These are phyloP conservation scores for Erythrocercus mccallii DNA, from an alignment of 2,113 vertebrate genomes.

Conservation along the genomic window DNA sequence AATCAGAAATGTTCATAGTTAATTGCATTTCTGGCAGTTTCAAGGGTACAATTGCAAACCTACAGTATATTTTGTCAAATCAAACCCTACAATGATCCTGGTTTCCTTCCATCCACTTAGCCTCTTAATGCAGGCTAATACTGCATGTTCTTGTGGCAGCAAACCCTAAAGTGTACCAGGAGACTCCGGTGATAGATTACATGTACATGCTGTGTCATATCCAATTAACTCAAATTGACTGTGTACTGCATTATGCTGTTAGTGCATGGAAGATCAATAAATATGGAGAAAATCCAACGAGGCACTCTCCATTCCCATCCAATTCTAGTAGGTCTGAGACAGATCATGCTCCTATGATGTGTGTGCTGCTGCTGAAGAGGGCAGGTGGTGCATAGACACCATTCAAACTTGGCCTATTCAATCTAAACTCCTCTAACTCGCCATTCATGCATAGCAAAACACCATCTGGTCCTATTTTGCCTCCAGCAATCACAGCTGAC, in stretches of 20 bases:
- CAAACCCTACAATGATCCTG: conserved; percentile 8
- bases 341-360: conserved; percentile 90
- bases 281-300: conserved; percentile 85
- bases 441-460: conserved; percentile 99
- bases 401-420: conserved; percentile 99
- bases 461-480: conserved; percentile 99
- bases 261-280: conserved; percentile 95
- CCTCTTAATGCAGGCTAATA: conserved; percentile 57
- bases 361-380: conserved; percentile 85
- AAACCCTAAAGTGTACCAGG: conserved; percentile 83
- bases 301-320: conserved; percentile 75
- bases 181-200: conserved; percentile 89
- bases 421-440: conserved; percentile 93
- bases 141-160: conserved; percentile 81
- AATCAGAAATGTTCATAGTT: neutral
- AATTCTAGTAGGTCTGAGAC: conserved; percentile 80
- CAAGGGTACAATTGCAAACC: neutral
- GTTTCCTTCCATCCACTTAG: conserved; percentile 53
- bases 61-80: neutral
- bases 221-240: conserved; percentile 97
- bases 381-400: conserved; percentile 99
- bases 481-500: conserved; percentile 99
- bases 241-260: conserved; percentile 87
- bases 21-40: neutral
- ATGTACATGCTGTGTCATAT: conserved; percentile 92